Evolutionary conservation across 2,113 vertebrate genomes (phyloP), one percentile per base, ranked within the genome.

Genomic region (Pavo muticus): DNA sequence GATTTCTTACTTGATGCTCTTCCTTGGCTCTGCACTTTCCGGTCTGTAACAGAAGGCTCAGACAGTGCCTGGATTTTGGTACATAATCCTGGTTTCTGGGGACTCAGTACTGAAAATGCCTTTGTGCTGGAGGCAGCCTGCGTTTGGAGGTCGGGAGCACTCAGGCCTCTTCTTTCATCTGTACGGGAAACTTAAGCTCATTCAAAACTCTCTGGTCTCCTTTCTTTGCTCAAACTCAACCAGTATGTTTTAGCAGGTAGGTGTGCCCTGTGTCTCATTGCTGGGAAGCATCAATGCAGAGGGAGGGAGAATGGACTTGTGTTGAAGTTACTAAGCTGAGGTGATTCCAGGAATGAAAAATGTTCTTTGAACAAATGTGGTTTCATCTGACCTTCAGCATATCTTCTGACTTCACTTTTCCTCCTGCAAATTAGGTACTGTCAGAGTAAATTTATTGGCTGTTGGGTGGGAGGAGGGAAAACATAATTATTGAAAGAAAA

Each of bases 251-350:
- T 57, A 48, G 48, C 32, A 56, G 47, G 27, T 32, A 45, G 80
- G 57, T 10, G 8, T 50, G 44, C 29, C 30, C 27, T 2, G 0
- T 0, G 0, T 4, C 2, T 84, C 48, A 12, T 16, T 0, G 3
- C 64, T 12, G 50, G 42, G 44, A 63, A 3, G 7, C 68, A 73
- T 65, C 4, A 0, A 4, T 69, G 29, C 2, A 3, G 20, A 52
- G n/a, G 20, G 14, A 45, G 9, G 37, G 73, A 76, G 27, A 76
- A 52, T 24, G 8, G 6, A 32, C 11, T 84, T 19, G 56, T 71
- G 56, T 68, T 78, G 54, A 44, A 74, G 3, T 24, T 60, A 39
- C 50, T 27, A 19, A 20, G 67, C 1, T 78, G 57, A 72, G 39
- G 50, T 64, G 19, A 14, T 30, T 47, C 61, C 32, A 21, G 81